These are phyloP conservation scores for Hemiprocne comata DNA, from an alignment of 2,113 vertebrate species.

Conservation along the genomic window DNA sequence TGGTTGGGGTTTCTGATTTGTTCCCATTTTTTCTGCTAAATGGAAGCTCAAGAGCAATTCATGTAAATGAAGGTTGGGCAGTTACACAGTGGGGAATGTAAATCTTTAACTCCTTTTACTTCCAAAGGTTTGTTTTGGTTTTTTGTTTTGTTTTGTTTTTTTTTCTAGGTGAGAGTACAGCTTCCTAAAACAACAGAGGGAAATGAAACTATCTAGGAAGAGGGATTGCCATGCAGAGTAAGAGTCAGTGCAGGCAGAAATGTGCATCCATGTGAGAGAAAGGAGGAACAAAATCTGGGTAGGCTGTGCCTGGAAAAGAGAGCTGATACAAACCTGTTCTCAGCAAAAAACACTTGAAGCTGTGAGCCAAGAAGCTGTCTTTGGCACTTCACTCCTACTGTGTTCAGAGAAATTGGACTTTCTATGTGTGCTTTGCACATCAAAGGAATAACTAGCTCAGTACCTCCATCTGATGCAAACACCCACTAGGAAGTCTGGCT, in stretches of 20 bases:
- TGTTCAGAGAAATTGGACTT: constrained; percentile 37
- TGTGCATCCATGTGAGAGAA: not conserved
- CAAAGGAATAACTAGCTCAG: constrained; percentile 27
- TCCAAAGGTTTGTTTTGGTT: not conserved
- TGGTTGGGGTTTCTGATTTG: not conserved
- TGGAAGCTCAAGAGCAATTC: not conserved
- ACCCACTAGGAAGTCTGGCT: constrained; percentile 45
- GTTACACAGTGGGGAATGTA: not conserved
- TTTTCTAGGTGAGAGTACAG: not conserved
- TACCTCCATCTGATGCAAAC: constrained; percentile 56
- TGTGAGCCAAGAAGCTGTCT: constrained; percentile 58
- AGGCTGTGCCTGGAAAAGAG: not conserved
- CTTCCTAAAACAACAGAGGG: not conserved
- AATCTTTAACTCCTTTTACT: not conserved
- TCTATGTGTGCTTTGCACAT: constrained; percentile 40
- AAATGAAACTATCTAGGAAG: not conserved
- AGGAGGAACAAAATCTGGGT: not conserved
- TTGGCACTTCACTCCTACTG: constrained; percentile 58
- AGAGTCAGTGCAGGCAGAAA: not conserved
- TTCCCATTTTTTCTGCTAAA: not conserved
- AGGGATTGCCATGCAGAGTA: not conserved
- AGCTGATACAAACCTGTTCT: constrained; percentile 30
- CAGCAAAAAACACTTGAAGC: constrained; percentile 1
- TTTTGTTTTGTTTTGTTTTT: not conserved
- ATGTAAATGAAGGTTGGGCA: not conserved